Evolutionary conservation across 53 echinoderm and acorn worm species (phyloP).

Genomic region (Glandiceps talaboti): DNA sequence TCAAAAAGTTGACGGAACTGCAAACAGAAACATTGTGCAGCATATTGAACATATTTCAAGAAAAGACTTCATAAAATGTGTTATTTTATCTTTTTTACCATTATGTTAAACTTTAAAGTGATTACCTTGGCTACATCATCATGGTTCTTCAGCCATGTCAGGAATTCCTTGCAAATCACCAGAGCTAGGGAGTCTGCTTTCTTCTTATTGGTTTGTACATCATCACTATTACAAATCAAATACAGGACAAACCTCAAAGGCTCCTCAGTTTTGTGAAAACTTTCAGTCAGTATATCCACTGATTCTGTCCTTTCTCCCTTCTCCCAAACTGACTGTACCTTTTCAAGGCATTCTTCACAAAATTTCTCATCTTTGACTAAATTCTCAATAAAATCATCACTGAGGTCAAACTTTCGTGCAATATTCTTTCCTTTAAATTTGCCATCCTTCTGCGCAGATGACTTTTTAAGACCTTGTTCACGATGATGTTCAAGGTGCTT

Average conservation of each 20-base stretch:
- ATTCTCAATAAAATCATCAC: not conserved
- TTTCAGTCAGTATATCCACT: not conserved
- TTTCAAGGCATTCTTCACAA: not conserved
- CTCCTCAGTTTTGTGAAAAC: not conserved
- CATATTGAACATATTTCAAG: no score
- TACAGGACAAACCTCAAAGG: slow-evolving; percentile 51
- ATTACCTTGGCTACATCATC: slow-evolving; percentile 17
- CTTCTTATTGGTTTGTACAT: slow-evolving; percentile 38
- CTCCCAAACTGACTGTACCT: not conserved
- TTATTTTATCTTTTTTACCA: no score
- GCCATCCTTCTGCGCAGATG: not conserved
- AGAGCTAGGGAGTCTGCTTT: slow-evolving; percentile 51
- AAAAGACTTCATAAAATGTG: no score
- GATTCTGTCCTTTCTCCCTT: not conserved
- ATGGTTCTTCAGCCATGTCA: slow-evolving; percentile 15
- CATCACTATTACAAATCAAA: slow-evolving; percentile 52
- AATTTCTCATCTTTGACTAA: not conserved
- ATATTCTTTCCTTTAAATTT: not conserved
- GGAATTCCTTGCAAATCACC: slow-evolving; percentile 52
- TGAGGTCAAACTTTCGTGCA: not conserved
- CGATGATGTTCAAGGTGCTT: not conserved
- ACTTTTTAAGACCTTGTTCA: not conserved
- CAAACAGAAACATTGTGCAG: no score
- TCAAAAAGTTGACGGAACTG: no score
- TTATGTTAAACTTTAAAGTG: not conserved